phyloP scores from a whole-genome alignment of 2,888 invertebrate genomes.

The Tribolium freemani region DNA sequence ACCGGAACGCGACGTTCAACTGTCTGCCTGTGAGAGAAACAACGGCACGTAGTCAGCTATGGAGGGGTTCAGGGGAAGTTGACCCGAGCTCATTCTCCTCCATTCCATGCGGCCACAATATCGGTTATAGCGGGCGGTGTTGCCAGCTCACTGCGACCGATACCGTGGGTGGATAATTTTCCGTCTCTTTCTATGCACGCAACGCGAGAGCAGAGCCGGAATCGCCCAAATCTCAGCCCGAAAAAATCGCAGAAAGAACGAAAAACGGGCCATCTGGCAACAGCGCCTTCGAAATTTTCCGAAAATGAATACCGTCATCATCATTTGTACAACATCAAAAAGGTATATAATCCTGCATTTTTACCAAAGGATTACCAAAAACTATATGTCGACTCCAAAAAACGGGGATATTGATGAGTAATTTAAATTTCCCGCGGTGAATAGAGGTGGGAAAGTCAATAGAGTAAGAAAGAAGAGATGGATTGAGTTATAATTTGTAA shows the following conservation, averaged over 20 bases:
- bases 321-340: not conserved
- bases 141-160: slow-evolving; percentile 63
- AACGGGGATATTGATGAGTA: no score
- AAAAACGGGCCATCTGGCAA: not conserved
- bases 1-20: slow-evolving; percentile 63
- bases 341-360: no score
- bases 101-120: slow-evolving; percentile 70
- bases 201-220: slow-evolving; percentile 44
- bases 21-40: slow-evolving; percentile 74
- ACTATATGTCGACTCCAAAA: no score
- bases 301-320: not conserved
- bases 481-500: no score
- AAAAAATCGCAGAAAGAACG: not conserved
- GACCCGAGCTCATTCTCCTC: slow-evolving; percentile 67
- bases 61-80: slow-evolving; percentile 75
- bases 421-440: no score
- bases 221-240: slow-evolving; percentile 7
- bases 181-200: slow-evolving; percentile 48
- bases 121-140: slow-evolving; percentile 68
- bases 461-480: no score
- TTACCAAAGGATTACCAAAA: no score
- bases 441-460: no score
- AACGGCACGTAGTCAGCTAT: slow-evolving; percentile 70
- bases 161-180: slow-evolving; percentile 65
- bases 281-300: not conserved